Evolutionary conservation across 2,797 vertebrate genomes (phyloP).

Genomic region (Uromys caudimaculatus): DNA sequence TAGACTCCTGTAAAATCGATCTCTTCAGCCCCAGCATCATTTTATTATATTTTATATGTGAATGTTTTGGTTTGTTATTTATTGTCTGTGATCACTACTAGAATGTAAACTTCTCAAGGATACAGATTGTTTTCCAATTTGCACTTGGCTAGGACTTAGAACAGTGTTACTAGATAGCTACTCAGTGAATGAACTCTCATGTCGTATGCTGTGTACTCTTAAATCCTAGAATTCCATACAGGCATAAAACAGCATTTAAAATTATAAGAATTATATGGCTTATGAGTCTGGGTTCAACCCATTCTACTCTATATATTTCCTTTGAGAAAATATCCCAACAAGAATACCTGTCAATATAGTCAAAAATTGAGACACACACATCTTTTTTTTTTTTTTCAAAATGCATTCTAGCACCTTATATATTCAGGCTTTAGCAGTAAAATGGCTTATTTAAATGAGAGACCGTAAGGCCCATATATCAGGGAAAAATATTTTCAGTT

Average conservation of each 20-base stretch:
- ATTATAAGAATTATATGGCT: not conserved
- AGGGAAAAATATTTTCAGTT: not conserved
- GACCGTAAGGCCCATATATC: not conserved
- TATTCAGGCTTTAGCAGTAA: constrained; percentile 43
- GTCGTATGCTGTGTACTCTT: not conserved
- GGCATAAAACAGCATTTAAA: not conserved
- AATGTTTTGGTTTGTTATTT: constrained; percentile 10
- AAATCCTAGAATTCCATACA: constrained; percentile 13
- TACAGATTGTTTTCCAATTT: constrained; percentile 8
- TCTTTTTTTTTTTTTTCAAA: constrained; percentile 8
- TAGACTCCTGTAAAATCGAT: not conserved
- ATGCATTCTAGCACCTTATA: not conserved
- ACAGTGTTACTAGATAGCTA: not conserved
- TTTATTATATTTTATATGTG: constrained; percentile 36
- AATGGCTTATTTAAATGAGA: constrained; percentile 53
- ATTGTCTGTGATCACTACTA: not conserved
- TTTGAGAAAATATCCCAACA: constrained; percentile 4
- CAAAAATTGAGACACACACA: not conserved
- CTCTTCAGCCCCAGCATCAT: not conserved
- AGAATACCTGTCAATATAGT: not conserved
- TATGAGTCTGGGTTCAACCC: not conserved
- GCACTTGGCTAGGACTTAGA: not conserved
- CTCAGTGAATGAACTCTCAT: not conserved
- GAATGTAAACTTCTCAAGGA: not conserved
- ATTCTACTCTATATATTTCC: not conserved